Evolutionary conservation across 2,797 vertebrate genomes (phyloP), one percentile per base, ranked within the genome.

Genomic region (Tarsius wallacei): DNA sequence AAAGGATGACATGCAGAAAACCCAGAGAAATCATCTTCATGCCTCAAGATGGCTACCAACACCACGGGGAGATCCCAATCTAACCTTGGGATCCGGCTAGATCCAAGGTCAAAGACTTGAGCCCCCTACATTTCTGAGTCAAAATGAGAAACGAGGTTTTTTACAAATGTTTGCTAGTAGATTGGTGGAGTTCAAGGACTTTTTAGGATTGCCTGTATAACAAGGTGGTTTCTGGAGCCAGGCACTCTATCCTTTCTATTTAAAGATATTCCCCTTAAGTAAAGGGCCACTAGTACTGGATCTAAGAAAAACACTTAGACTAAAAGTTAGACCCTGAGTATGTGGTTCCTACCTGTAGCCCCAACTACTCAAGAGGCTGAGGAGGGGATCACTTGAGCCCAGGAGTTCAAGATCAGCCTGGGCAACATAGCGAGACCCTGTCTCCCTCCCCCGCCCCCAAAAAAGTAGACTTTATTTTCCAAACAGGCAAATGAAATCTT

Each of bases 31-130:
- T 15, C 16, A 26, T 73, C 61, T 77, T 66, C 4, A 1, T 1
- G 4, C 42, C 31, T 53, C 49, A 33, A 61, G n/a, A 53, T 0
- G 2, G 57, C 15, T 24, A 59, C 0, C 26, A 5, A 24, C 4
- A 22, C 53, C 68, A 66, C 7, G 24, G 68, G 13, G 71, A 63
- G 55, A 16, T 14, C n/a, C 26, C 82, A 42, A 70, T 55, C 14
- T n/a, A 22, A 31, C 6, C 13, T 24, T 42, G 16, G 5, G 36
- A 49, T 4, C 36, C 90, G 33, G 59, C 61, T 11, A 85, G 47
- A 53, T 15, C 31, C 80, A 15, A 77, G 47, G 92, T n/a, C 74
- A 63, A 80, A 80, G 53, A 26, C 53, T 15, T 6, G 4, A 11
- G 19, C n/a, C 4, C 36, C 49, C 33, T 21, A 7, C 24, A 3